Percentiles rank a stretch among this genome's conserved stretches.
Evolutionary conservation across 2,113 vertebrate genomes (phyloP).

Genomic region (Muscicapa adusta): DNA sequence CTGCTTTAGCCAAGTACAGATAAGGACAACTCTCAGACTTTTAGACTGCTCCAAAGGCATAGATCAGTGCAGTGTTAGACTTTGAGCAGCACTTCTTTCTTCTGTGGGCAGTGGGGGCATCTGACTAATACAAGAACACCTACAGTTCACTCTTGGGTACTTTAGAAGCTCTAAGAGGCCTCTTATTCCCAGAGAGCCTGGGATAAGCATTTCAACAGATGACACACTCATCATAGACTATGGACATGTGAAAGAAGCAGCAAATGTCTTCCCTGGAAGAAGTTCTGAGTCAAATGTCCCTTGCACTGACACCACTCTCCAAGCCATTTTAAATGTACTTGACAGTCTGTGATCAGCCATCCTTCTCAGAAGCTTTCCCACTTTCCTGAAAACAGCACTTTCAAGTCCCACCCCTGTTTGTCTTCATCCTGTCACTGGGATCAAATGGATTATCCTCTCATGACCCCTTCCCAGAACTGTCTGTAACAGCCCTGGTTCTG

Average conservation of each 20-base stretch:
- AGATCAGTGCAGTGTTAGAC: slow-evolving; percentile 13
- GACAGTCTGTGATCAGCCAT: not conserved
- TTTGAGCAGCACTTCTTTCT: slow-evolving; percentile 42
- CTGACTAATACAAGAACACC: not conserved
- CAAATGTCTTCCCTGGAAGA: not conserved
- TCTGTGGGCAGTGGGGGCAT: slow-evolving; percentile 28
- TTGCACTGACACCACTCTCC: not conserved
- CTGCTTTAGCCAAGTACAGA: slow-evolving; percentile 24
- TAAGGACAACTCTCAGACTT: slow-evolving; percentile 38
- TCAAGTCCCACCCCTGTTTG: not conserved
- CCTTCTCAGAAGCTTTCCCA: not conserved
- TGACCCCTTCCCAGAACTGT: not conserved
- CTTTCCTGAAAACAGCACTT: not conserved
- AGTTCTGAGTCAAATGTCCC: not conserved
- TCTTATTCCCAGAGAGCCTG: not conserved
- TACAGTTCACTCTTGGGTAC: slow-evolving; percentile 25
- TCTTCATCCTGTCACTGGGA: not conserved
- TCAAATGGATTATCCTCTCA: not conserved
- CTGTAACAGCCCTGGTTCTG: not conserved
- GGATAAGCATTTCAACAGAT: slow-evolving; percentile 24
- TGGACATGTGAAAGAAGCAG: not conserved
- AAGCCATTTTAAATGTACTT: not conserved
- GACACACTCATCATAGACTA: not conserved
- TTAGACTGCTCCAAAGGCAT: slow-evolving; percentile 12
- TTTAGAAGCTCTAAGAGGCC: not conserved